phyloP scores from a whole-genome alignment of 2,113 vertebrate species.

The Anolis carolinensis region DNA sequence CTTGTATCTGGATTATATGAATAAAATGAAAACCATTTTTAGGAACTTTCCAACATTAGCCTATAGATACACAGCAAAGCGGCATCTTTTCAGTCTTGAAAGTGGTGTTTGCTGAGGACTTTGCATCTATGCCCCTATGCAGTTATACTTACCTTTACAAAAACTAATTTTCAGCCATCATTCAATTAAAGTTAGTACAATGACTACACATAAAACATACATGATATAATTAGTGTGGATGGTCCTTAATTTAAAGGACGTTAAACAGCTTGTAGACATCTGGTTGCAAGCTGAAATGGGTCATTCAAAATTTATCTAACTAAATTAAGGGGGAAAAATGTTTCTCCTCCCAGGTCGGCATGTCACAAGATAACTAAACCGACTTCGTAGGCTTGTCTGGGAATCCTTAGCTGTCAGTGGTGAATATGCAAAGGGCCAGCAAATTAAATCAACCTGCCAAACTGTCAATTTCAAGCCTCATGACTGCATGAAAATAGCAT shows the following conservation, averaged over 20 bases:
- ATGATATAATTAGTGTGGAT: constrained; percentile 98
- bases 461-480: constrained; percentile 98
- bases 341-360: constrained; percentile 85
- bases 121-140: constrained; percentile 50
- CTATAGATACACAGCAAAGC: not conserved
- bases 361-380: constrained; percentile 92
- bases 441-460: constrained; percentile 99
- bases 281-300: constrained; percentile 95
- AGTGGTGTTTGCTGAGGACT: constrained; percentile 47
- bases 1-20: not conserved
- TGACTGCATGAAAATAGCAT: constrained; percentile 96
- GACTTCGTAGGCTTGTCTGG: constrained; percentile 89
- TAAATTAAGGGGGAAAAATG: constrained; percentile 90
- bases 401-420: constrained; percentile 91
- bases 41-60: constrained; percentile 8
- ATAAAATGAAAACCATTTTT: constrained; percentile 19
- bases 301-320: constrained; percentile 98
- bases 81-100: constrained; percentile 35
- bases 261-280: constrained; percentile 99
- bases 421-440: constrained; percentile 98
- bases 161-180: constrained; percentile 84
- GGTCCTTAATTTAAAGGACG: constrained; percentile 97
- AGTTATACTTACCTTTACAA: constrained; percentile 71
- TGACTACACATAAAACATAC: constrained; percentile 94
- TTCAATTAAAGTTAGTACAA: constrained; percentile 90